Percentiles rank a stretch among this genome's conserved stretches.
phyloP scores from a whole-genome alignment of 2,888 invertebrate species.

The Sesamia inferens region DNA sequence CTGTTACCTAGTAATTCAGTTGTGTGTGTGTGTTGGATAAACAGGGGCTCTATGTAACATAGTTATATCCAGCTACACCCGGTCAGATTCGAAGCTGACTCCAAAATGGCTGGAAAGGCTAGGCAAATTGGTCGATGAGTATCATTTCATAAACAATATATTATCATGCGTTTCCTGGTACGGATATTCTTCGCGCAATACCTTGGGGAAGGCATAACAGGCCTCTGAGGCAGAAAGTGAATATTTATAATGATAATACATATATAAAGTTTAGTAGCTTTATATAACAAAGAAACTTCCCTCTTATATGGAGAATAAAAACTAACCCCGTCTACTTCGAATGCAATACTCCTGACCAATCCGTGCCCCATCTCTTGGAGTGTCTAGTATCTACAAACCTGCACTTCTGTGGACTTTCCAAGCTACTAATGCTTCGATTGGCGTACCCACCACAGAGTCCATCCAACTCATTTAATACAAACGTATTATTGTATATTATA shows the following conservation, averaged over 20 bases:
- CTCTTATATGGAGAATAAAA: not conserved
- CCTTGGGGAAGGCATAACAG: constrained; percentile 12
- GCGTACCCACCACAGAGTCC: not conserved
- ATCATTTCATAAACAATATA: not conserved
- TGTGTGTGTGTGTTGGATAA: not conserved
- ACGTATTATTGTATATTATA: no score
- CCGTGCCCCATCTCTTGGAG: not conserved
- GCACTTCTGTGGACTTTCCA: not conserved
- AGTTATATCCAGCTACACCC: not conserved
- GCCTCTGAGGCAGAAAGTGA: constrained; percentile 23
- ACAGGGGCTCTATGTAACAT: not conserved
- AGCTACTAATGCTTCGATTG: not conserved
- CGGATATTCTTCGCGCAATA: constrained; percentile 17
- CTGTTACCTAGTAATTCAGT: no score
- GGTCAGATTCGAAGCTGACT: not conserved
- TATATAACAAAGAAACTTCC: no score
- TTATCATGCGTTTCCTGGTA: constrained; percentile 10
- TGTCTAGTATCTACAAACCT: not conserved
- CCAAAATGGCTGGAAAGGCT: not conserved
- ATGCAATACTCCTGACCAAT: not conserved
- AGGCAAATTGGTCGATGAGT: not conserved
- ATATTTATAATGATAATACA: not conserved
- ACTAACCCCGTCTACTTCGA: not conserved
- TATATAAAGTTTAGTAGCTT: no score
- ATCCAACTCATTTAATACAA: no score